Conservation (phyloP, 2,113 vertebrate genomes). For the Furnarius figulus region DNA sequence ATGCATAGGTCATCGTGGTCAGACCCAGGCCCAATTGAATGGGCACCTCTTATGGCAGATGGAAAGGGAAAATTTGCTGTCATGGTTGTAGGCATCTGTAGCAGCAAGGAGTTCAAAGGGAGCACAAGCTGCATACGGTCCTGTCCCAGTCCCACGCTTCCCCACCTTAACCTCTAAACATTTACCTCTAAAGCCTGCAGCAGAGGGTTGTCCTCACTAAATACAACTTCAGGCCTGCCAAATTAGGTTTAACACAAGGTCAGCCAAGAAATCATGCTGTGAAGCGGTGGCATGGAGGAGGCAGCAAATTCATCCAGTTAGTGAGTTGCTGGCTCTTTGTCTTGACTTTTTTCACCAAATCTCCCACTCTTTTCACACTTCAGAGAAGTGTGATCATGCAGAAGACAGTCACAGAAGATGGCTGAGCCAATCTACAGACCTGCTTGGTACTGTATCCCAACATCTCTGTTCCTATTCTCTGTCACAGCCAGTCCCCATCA, state of each 20-base stretch:
- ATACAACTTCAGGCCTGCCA: not conserved
- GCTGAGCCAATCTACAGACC: not conserved
- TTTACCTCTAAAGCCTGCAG: not conserved
- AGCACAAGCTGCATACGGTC: not conserved
- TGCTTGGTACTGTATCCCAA: not conserved
- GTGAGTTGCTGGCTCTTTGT: not conserved
- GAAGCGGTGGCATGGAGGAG: not conserved
- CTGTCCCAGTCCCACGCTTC: not conserved
- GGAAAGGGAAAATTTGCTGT: constrained; percentile 32
- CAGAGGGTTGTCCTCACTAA: not conserved
- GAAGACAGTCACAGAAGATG: not conserved
- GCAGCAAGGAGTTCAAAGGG: not conserved
- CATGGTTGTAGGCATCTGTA: not conserved
- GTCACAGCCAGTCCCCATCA: not conserved
- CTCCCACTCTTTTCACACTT: not conserved
- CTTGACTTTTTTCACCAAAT: not conserved
- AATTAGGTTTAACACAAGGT: not conserved
- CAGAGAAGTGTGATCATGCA: not conserved
- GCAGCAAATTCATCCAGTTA: not conserved
- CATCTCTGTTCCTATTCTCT: not conserved
- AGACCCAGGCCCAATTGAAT: not conserved
- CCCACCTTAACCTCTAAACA: not conserved
- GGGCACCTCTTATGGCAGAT: constrained; percentile 13
- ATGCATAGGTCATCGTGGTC: constrained; percentile 25
- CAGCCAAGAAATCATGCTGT: not conserved